Percentiles rank a stretch among this genome's conserved stretches.
Conservation (phyloP, 2,888 invertebrate species). For the Girardia tigrina region DNA sequence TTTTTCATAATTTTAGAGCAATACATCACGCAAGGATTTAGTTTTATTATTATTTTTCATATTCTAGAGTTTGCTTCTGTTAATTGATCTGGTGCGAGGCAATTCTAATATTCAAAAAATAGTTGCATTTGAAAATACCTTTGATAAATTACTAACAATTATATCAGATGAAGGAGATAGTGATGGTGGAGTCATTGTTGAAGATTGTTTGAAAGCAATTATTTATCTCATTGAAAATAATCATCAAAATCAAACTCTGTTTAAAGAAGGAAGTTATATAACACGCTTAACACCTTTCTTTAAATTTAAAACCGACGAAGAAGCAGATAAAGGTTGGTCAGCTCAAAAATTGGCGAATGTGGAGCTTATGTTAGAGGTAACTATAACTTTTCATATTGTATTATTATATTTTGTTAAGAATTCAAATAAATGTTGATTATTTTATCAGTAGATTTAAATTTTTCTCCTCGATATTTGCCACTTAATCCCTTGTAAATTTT, state of each 20-base stretch:
- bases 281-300: slow-evolving; percentile 78
- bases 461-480: too few species aligned
- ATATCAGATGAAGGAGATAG: slow-evolving; percentile 76
- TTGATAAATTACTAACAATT: slow-evolving; percentile 82
- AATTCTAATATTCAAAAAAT: slow-evolving; percentile 97
- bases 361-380: slow-evolving; percentile 72
- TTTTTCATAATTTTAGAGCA: too few species aligned
- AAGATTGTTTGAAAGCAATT: slow-evolving; percentile 84
- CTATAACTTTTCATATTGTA: slow-evolving; percentile 11
- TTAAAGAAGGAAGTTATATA: slow-evolving; percentile 90
- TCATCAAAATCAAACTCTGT: slow-evolving; percentile 90
- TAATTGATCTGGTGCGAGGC: slow-evolving; percentile 78
- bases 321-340: slow-evolving; percentile 59
- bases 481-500: too few species aligned
- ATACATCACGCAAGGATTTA: too few species aligned
- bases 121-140: slow-evolving; percentile 95
- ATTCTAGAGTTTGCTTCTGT: slow-evolving; percentile 63
- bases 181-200: slow-evolving; percentile 90
- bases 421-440: too few species aligned
- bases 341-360: slow-evolving; percentile 82
- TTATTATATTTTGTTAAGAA: too few species aligned
- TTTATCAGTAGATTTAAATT: too few species aligned
- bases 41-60: too few species aligned
- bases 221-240: slow-evolving; percentile 83
- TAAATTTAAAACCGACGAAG: slow-evolving; percentile 40